Percentiles rank a stretch among this genome's conserved stretches.
phyloP scores from a whole-genome alignment of 2,888 invertebrate genomes.

The Chymomyza fuscimana region DNA sequence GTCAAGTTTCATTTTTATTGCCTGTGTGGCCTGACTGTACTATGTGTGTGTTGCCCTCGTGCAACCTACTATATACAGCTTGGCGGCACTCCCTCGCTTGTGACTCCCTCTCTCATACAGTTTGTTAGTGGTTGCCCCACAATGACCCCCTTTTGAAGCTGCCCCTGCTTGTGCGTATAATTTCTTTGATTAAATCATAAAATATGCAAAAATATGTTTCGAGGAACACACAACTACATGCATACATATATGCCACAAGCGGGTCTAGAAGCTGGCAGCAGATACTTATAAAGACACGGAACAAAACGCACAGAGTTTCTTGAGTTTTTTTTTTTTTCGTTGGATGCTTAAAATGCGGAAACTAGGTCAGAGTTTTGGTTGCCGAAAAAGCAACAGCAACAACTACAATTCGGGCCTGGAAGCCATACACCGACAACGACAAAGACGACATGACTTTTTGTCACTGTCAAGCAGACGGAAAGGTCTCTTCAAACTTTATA shows the following conservation, averaged over 20 bases:
- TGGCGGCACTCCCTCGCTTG: slow-evolving; percentile 48
- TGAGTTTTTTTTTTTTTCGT: slow-evolving; percentile 24
- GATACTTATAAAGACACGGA: slow-evolving; percentile 10
- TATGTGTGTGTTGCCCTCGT: background rate
- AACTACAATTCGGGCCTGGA: background rate
- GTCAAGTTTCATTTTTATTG: slow-evolving; percentile 72
- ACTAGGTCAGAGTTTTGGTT: slow-evolving; percentile 63
- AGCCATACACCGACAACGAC: slow-evolving; percentile 4
- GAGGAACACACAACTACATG: slow-evolving; percentile 10
- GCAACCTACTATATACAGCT: background rate
- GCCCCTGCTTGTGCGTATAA: slow-evolving; percentile 47
- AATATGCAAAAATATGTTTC: slow-evolving; percentile 59
- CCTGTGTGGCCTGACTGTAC: slow-evolving; percentile 21
- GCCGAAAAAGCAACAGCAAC: slow-evolving; percentile 31
- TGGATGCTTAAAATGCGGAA: slow-evolving; percentile 68
- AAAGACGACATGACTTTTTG: background rate
- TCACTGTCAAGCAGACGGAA: background rate
- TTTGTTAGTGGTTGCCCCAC: background rate
- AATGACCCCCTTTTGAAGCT: background rate
- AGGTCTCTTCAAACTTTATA: slow-evolving; percentile 1
- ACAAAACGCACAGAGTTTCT: slow-evolving; percentile 34
- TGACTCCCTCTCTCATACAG: background rate
- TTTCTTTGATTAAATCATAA: slow-evolving; percentile 73
- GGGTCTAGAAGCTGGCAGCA: background rate
- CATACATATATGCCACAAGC: slow-evolving; percentile 3